A percentile compares a stretch with the other conserved stretches of the same genome.
Conservation (phyloP, 2,797 vertebrate species). For the Manis javanica region DNA sequence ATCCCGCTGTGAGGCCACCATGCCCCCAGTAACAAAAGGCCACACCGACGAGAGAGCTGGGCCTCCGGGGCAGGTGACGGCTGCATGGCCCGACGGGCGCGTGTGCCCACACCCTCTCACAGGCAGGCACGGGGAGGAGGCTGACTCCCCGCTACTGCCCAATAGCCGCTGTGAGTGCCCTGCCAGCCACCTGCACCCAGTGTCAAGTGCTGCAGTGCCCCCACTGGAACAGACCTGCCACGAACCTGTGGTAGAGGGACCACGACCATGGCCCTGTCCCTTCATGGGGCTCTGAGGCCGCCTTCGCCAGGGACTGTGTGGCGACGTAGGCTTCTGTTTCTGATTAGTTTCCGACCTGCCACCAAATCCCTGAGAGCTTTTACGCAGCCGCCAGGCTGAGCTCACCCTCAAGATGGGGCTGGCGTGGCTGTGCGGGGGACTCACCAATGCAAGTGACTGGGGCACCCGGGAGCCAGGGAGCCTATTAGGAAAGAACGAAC, state of each 20-base stretch:
- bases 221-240: too few relatives aligned
- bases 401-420: background rate
- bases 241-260: too few relatives aligned
- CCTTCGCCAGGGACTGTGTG: background rate
- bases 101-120: too few relatives aligned
- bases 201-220: rapidly evolving
- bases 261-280: background rate
- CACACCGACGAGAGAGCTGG: background rate
- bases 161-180: background rate
- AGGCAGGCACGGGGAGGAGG: background rate
- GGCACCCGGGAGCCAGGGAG: slow-evolving; percentile 47
- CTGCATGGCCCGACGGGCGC: too few relatives aligned
- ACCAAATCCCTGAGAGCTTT: background rate
- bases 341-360: background rate
- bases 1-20: background rate
- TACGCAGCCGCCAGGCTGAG: background rate
- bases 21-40: slow-evolving; percentile 61
- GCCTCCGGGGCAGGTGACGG: too few relatives aligned
- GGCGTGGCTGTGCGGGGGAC: background rate
- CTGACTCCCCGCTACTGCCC: slow-evolving; percentile 68
- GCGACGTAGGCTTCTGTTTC: rapidly evolving
- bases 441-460: slow-evolving; percentile 75
- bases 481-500: background rate
- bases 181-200: rapidly evolving
- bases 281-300: background rate